Conservation (phyloP, 2,113 vertebrate species). For the Stercorarius parasiticus region DNA sequence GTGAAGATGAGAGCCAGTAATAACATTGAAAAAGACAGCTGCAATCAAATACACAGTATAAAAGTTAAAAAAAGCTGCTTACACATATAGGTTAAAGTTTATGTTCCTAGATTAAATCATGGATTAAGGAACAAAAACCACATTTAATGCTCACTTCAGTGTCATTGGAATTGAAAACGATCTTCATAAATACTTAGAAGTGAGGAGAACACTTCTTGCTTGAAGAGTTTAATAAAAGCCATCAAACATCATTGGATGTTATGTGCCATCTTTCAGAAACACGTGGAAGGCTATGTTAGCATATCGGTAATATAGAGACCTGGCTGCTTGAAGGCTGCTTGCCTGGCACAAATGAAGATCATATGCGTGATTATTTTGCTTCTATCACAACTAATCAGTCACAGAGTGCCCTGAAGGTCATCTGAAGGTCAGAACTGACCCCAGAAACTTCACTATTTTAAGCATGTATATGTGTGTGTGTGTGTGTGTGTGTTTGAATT, state of each 20-base stretch:
- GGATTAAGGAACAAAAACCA: neutral
- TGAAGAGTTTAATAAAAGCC: neutral
- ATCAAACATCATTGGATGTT: neutral
- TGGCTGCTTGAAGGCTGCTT: neutral
- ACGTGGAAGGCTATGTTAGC: neutral
- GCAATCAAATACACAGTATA: neutral
- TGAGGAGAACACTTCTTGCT: neutral
- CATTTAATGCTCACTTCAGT: neutral
- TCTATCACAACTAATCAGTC: neutral
- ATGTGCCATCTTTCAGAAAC: neutral
- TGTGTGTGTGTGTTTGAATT: neutral
- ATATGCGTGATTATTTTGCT: neutral
- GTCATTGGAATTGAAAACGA: neutral
- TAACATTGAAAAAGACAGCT: neutral
- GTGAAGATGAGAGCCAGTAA: neutral
- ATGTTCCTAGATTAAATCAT: neutral
- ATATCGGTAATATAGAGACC: rapidly evolving
- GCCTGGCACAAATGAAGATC: neutral
- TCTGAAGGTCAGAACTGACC: neutral
- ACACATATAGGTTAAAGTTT: neutral
- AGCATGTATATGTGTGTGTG: rapidly evolving
- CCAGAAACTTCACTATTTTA: neutral
- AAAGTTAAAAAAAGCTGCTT: neutral
- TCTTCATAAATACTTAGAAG: neutral
- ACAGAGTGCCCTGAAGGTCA: neutral